A percentile compares a stretch with the other conserved stretches of the same genome.
Conservation (phyloP, 2,113 vertebrate species). For the Paedocypris sp. region DNA sequence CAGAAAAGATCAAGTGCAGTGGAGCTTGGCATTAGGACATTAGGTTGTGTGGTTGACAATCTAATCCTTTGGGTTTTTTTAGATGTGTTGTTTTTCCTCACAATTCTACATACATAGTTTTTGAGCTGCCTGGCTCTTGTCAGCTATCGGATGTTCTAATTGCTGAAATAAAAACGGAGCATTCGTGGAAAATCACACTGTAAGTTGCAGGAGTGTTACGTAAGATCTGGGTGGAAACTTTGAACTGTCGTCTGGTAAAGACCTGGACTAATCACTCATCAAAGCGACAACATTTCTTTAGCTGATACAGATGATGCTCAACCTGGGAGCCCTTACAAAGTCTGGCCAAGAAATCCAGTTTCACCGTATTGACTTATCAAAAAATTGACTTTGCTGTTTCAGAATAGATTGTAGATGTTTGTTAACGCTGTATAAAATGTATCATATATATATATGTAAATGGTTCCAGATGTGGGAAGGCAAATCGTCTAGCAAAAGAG, state of each 20-base stretch:
- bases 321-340: conserved; percentile 7
- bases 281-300: conserved; percentile 41
- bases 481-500: background rate
- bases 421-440: too few species aligned
- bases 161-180: conserved; percentile 4
- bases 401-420: too few species aligned
- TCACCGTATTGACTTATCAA: conserved; percentile 1
- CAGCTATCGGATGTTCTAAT: background rate
- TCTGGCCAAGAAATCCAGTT: background rate
- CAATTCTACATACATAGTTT: too few species aligned
- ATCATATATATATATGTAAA: too few species aligned
- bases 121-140: too few species aligned
- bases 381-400: too few species aligned
- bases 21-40: too few species aligned
- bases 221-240: conserved; percentile 24
- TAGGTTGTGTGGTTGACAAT: too few species aligned
- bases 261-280: conserved; percentile 20
- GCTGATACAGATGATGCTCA: conserved; percentile 64
- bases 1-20: too few species aligned
- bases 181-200: conserved; percentile 19
- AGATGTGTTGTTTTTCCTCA: too few species aligned
- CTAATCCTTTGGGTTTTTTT: too few species aligned
- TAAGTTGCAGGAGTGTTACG: conserved; percentile 23
- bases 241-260: conserved; percentile 25
- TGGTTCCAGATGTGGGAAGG: conserved; percentile 4